A percentile compares a stretch with the other conserved stretches of the same genome.
Conservation (phyloP, 1,140 invertebrate genomes). For the Meloidogyne hapla region DNA sequence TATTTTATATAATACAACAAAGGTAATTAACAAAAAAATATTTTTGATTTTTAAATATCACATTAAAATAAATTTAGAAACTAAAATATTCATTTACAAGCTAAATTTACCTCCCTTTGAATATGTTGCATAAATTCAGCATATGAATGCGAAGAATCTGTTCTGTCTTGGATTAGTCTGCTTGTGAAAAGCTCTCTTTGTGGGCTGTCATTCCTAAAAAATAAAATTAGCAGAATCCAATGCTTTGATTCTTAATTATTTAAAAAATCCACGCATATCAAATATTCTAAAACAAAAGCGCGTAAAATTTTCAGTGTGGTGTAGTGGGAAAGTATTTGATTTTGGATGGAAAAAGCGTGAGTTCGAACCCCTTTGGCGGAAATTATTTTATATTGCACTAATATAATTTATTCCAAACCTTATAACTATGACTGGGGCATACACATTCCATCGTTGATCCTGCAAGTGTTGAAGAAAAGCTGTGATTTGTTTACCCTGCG, state of each 20-base stretch:
- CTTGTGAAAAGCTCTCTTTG: conserved; percentile 79
- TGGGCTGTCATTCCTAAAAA: conserved; percentile 80
- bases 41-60: conserved; percentile 3
- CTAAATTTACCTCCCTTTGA: conserved; percentile 49
- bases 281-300: too few species aligned
- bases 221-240: too few species aligned
- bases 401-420: too few species aligned
- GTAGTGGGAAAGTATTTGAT: too few species aligned
- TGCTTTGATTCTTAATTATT: too few species aligned
- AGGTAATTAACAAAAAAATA: conserved; percentile 5
- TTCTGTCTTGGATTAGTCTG: conserved; percentile 85
- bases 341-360: too few species aligned
- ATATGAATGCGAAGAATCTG: conserved; percentile 88
- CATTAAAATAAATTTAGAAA: not conserved
- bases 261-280: too few species aligned
- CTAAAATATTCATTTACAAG: conserved; percentile 6
- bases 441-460: conserved; percentile 76
- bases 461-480: conserved; percentile 81
- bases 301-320: too few species aligned
- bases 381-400: too few species aligned
- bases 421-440: conserved; percentile 77
- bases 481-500: conserved; percentile 75
- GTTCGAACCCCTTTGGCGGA: too few species aligned
- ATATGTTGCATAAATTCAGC: conserved; percentile 97
- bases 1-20: conserved; percentile 14